Percentiles rank a stretch among this genome's conserved stretches.
Evolutionary conservation across 37 sponge, comb jelly and placozoan genomes (phyloP).

Genomic region (Mnemiopsis leidyi): DNA sequence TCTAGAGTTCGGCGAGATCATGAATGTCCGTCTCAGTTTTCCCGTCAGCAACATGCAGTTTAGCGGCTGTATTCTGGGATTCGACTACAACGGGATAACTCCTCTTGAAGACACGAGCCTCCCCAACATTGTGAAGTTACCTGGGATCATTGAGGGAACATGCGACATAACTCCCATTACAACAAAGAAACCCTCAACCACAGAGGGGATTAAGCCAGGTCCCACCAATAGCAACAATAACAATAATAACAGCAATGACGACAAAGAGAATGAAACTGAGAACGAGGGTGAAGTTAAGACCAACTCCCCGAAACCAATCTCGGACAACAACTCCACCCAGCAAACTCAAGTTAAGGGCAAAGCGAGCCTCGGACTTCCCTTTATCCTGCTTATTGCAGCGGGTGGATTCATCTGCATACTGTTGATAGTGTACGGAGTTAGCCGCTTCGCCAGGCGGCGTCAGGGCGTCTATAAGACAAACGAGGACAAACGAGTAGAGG

Average conservation of each 20-base stretch:
- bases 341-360: slow-evolving; percentile 10
- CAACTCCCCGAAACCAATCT: neutral
- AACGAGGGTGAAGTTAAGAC: neutral
- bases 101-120: slow-evolving; percentile 16
- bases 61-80: slow-evolving; percentile 40
- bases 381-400: slow-evolving; percentile 4
- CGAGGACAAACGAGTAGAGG: slow-evolving; percentile 50
- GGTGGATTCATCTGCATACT: slow-evolving; percentile 45
- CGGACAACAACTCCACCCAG: neutral
- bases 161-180: neutral
- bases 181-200: neutral
- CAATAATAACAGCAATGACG: neutral
- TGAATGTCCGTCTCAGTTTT: slow-evolving; percentile 36
- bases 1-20: slow-evolving; percentile 52
- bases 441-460: slow-evolving; percentile 50
- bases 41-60: slow-evolving; percentile 48
- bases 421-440: slow-evolving; percentile 28
- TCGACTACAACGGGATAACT: slow-evolving; percentile 53
- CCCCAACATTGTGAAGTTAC: slow-evolving; percentile 23
- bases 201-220: neutral
- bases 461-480: slow-evolving; percentile 65
- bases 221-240: neutral
- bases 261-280: neutral
- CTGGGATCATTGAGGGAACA: slow-evolving; percentile 18
- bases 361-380: neutral